Evolutionary conservation across 2,797 vertebrate species (phyloP), one percentile per base, ranked within the genome.

Genomic region (Channallabes apus): DNA sequence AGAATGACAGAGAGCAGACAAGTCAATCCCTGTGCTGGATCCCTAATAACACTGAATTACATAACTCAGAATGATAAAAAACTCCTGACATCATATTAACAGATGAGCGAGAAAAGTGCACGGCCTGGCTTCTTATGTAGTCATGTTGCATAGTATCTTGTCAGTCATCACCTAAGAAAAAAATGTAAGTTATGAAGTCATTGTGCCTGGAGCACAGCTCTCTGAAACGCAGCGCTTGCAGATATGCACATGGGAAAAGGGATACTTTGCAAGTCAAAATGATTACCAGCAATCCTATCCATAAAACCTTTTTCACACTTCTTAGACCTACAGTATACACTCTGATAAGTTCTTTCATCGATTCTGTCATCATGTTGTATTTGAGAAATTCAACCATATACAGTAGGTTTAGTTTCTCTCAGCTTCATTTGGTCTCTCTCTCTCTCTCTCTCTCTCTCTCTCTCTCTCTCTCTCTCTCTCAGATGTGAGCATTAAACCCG

Each of bases 401-500:
- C 1, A 51, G 46, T 51, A 51, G 46, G 54, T 20, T 58, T 17
- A 29, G 27, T 11, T 46, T 46, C 69, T 46, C 38, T 38, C 11
- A 1, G 38, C 22, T 24, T 41, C 14, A 17, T 32, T 67, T 32
- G 6, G 14, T 67, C 17, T 29, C 27, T 6, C 2, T 67, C 3
- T 65, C n/a, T 65, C 64, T 7, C 35, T 22, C 7, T 22, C 22
- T n/a, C n/a, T n/a, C n/a, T n/a, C n/a, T n/a, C n/a, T n/a, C n/a
- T n/a, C n/a, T n/a, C n/a, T n/a, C n/a, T n/a, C n/a, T n/a, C n/a
- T n/a, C n/a, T n/a, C n/a, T n/a, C n/a, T n/a, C n/a, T n/a, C n/a
- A 41, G 20, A 35, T 46, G 38, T 64, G 8, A 22, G 78, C 77
- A 29, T 61, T 3, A 71, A 91, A 90, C 90, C 75, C 41, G 91